Evolutionary conservation across 1,140 invertebrate species (phyloP).

Genomic region (Cherax destructor): DNA sequence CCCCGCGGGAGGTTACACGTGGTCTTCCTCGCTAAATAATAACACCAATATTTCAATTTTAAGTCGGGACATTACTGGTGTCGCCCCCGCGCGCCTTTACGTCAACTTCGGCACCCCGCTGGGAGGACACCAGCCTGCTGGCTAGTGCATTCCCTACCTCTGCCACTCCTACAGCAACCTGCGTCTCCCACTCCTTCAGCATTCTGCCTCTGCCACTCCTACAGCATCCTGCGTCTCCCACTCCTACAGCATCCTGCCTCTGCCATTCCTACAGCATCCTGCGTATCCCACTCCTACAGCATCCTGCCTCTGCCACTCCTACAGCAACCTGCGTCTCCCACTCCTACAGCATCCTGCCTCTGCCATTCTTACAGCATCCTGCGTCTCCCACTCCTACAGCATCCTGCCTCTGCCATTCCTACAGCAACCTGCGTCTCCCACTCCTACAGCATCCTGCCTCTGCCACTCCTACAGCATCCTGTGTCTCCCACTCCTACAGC

Average conservation of each 20-base stretch:
- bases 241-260: not conserved
- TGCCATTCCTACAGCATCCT: not conserved
- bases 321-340: not conserved
- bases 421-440: no score
- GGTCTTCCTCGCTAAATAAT: constrained; percentile 27
- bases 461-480: no score
- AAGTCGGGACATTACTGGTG: constrained; percentile 27
- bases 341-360: not conserved
- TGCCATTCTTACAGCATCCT: not conserved
- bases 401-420: no score
- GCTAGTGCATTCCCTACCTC: not conserved
- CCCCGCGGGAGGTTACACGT: not conserved
- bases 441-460: no score
- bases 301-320: no score
- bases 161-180: not conserved
- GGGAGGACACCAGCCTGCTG: not conserved
- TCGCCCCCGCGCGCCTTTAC: not conserved
- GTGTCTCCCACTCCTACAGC: no score
- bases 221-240: not conserved
- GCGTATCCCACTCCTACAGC: not conserved
- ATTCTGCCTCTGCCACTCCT: not conserved
- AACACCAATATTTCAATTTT: constrained; percentile 28
- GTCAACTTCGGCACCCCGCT: not conserved
- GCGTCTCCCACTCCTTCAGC: not conserved
- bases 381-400: not conserved